Evolutionary conservation across 2,888 invertebrate species (phyloP).

Genomic region (Drosophila mayaguana): DNA sequence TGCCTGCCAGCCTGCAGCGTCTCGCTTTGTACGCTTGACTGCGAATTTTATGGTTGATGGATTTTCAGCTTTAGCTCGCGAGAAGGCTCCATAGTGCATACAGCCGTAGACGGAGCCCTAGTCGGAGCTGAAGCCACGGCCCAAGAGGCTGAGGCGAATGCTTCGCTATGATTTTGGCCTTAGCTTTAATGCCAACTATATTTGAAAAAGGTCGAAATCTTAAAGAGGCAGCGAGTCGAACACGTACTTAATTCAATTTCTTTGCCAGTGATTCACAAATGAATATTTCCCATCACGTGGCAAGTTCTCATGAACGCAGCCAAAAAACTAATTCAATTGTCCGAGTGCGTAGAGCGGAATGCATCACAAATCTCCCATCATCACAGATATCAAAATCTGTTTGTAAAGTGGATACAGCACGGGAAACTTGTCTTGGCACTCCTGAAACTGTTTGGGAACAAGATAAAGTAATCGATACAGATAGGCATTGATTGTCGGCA

Average conservation of each 20-base stretch:
- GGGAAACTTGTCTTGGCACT: not conserved
- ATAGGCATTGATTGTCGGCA: not conserved
- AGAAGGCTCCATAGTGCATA: conserved; percentile 38
- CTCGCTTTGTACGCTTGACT: conserved; percentile 77
- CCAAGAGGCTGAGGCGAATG: not conserved
- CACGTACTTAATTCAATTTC: conserved; percentile 73
- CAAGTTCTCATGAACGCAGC: conserved; percentile 7
- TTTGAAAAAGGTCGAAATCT: conserved; percentile 30
- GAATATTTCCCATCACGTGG: conserved; percentile 55
- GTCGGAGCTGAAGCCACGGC: not conserved
- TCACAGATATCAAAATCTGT: conserved; percentile 19
- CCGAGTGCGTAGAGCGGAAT: conserved; percentile 12
- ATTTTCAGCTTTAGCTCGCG: conserved; percentile 64
- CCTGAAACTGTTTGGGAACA: not conserved
- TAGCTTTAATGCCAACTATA: conserved; percentile 53
- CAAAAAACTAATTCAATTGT: conserved; percentile 23
- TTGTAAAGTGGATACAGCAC: not conserved
- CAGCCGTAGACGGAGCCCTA: conserved; percentile 23
- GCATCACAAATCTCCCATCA: conserved; percentile 1
- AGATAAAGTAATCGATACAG: not conserved
- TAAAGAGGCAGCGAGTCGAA: conserved; percentile 54
- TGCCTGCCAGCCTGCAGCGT: conserved; percentile 37
- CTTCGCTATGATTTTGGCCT: conserved; percentile 20
- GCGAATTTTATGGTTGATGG: conserved; percentile 80
- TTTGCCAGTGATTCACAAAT: conserved; percentile 51